Conservation (phyloP, 2,888 invertebrate species). For the Polymixis lichenea region DNA sequence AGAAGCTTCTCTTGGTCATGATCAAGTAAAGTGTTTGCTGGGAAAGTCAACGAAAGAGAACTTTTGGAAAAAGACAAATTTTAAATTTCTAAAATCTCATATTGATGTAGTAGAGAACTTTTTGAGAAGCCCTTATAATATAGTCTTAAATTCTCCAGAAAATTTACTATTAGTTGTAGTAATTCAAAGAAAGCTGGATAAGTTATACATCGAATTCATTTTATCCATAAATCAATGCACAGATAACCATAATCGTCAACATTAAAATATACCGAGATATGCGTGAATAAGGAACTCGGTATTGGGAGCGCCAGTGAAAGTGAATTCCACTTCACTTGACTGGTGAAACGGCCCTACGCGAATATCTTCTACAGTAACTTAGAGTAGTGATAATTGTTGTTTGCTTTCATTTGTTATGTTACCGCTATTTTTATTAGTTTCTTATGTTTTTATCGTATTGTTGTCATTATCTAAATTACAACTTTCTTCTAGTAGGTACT, state of each 20-base stretch:
- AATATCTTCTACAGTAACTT: constrained; percentile 61
- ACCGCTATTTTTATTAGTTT: constrained; percentile 21
- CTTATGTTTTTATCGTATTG: not conserved
- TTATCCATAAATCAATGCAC: constrained; percentile 31
- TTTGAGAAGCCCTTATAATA: not conserved
- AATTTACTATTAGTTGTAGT: not conserved
- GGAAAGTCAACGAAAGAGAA: not conserved
- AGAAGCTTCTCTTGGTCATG: not conserved
- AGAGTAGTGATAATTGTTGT: constrained; percentile 39
- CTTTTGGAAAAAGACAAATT: not conserved
- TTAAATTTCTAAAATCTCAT: not conserved
- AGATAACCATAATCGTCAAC: constrained; percentile 29
- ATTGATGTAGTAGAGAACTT: not conserved
- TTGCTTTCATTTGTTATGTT: constrained; percentile 42
- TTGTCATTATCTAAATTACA: not conserved
- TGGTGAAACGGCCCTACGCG: constrained; percentile 70
- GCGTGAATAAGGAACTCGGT: constrained; percentile 55
- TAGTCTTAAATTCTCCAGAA: not conserved
- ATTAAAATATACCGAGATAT: constrained; percentile 37
- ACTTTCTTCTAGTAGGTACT: constrained; percentile 7
- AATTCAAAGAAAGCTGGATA: not conserved
- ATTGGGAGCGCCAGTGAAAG: constrained; percentile 74
- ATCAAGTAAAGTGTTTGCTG: not conserved
- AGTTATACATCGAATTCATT: not conserved
- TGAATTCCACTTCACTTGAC: constrained; percentile 71